Conservation (phyloP, 2,113 vertebrate species). For the Paramisgurnus dabryanus region DNA sequence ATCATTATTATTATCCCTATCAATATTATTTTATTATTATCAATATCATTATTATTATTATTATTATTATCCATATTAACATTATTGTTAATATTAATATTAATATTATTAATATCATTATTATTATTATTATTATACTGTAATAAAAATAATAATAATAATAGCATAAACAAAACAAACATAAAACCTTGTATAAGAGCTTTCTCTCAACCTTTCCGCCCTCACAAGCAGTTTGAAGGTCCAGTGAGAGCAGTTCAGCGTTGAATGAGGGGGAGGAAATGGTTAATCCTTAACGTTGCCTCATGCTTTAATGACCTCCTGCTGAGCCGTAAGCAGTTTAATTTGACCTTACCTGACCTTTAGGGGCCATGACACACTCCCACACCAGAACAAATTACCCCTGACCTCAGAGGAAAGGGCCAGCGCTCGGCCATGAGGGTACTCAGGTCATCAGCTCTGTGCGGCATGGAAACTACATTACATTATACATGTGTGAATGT, state of each 20-base stretch:
- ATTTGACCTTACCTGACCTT: slow-evolving; percentile 69
- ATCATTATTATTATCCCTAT: no score
- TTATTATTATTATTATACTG: no score
- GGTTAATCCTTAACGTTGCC: slow-evolving; percentile 31
- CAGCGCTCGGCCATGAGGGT: slow-evolving; percentile 41
- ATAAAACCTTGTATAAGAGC: no score
- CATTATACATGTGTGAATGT: slow-evolving; percentile 12
- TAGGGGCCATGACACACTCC: slow-evolving; percentile 65
- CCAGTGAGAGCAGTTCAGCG: not conserved
- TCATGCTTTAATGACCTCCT: slow-evolving; percentile 68
- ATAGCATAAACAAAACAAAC: no score
- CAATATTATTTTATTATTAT: no score
- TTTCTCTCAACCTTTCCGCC: slow-evolving; percentile 1
- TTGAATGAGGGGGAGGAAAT: slow-evolving; percentile 41
- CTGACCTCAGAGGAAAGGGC: slow-evolving; percentile 58
- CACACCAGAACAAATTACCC: slow-evolving; percentile 70
- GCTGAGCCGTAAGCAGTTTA: slow-evolving; percentile 59
- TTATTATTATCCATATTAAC: no score
- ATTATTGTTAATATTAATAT: no score
- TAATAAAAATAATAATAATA: no score
- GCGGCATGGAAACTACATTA: slow-evolving; percentile 27
- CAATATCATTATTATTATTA: no score
- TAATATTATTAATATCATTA: no score
- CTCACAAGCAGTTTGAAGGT: slow-evolving; percentile 2
- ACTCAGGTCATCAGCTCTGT: slow-evolving; percentile 28